A percentile compares a stretch with the other conserved stretches of the same genome.
Conservation (phyloP, 2,797 vertebrate species). For the Botia kubotai region DNA sequence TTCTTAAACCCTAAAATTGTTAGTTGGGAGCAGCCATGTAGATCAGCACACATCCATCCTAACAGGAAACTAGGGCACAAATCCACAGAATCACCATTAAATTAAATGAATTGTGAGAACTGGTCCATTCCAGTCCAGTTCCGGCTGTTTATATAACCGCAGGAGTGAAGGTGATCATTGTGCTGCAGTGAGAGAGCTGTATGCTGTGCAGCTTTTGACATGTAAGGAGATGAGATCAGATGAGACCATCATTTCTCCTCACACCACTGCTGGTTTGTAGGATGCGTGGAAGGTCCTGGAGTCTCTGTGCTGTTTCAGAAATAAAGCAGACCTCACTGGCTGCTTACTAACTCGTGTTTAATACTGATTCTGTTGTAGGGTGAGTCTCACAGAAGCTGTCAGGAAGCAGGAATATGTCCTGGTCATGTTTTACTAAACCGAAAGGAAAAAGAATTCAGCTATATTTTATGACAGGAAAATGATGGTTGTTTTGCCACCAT, state of each 20-base stretch:
- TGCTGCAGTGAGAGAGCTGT: constrained; percentile 5
- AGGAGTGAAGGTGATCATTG: constrained; percentile 39
- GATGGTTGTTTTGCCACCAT: too few relatives aligned
- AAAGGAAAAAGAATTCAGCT: too few relatives aligned
- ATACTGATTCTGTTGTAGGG: too few relatives aligned
- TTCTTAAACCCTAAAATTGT: too few relatives aligned
- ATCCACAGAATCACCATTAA: background rate
- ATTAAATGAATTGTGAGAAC: constrained; percentile 21
- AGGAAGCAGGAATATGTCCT: too few relatives aligned
- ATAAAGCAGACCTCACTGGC: background rate
- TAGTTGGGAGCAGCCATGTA: background rate
- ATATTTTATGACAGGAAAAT: too few relatives aligned
- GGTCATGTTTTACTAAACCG: too few relatives aligned
- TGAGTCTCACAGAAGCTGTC: too few relatives aligned
- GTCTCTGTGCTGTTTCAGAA: background rate
- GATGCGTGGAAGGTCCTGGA: background rate
- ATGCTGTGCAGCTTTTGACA: background rate
- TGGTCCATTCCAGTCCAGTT: constrained; percentile 17
- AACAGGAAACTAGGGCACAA: constrained; percentile 3
- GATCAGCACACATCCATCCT: background rate
- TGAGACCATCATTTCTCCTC: background rate
- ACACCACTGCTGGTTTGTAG: background rate
- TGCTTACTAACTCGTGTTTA: background rate
- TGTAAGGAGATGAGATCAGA: constrained; percentile 1
- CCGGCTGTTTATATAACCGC: constrained; percentile 13